phyloP scores from a whole-genome alignment of 2,113 vertebrate genomes.

The Chaetura pelagica region DNA sequence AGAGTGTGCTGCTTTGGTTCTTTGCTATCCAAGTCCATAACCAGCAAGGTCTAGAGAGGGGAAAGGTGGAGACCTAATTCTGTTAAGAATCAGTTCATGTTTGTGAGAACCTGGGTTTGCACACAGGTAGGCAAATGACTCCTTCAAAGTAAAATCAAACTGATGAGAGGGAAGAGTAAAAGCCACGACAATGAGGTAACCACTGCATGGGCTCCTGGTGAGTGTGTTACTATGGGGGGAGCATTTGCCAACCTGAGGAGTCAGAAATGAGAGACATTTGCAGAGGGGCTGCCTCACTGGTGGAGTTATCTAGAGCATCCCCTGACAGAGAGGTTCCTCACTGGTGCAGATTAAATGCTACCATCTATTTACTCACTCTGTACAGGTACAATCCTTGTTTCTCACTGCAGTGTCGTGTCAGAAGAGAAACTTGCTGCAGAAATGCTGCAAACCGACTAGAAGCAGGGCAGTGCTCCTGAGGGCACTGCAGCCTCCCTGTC shows the following conservation, averaged over 20 bases:
- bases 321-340: not conserved
- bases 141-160: not conserved
- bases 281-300: not conserved
- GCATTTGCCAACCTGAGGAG: not conserved
- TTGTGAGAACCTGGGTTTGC: not conserved
- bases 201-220: not conserved
- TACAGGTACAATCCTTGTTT: not conserved
- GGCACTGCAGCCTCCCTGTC: fast-evolving
- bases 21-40: not conserved
- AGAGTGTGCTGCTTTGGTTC: not conserved
- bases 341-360: too few species aligned
- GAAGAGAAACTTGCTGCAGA: not conserved
- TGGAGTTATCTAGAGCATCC: fast-evolving
- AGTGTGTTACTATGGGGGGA: not conserved
- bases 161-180: not conserved
- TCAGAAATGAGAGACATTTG: not conserved
- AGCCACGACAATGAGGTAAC: not conserved
- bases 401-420: fast-evolving
- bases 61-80: not conserved
- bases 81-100: not conserved
- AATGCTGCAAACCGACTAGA: not conserved
- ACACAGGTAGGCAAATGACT: not conserved
- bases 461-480: fast-evolving
- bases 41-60: not conserved
- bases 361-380: not conserved